These are phyloP conservation scores for Chionoecetes opilio DNA, from an alignment of 1,140 invertebrate genomes.

Conservation along the genomic window DNA sequence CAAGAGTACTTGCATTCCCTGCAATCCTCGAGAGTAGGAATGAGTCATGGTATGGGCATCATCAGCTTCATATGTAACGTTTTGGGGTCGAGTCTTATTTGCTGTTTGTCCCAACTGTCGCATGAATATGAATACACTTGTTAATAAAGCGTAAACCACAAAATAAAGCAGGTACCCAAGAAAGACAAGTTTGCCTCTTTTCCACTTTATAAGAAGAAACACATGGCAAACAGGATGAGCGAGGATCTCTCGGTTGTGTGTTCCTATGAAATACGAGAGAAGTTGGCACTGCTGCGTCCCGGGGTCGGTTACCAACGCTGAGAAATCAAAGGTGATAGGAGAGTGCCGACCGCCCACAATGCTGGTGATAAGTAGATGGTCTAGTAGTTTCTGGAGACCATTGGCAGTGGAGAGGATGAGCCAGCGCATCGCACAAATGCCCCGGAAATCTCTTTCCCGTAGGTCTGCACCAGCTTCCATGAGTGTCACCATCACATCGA, in stretches of 20 bases:
- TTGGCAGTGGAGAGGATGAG: constrained; percentile 46
- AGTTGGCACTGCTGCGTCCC: constrained; percentile 62
- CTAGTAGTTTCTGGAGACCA: constrained; percentile 51
- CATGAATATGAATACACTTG: constrained; percentile 36
- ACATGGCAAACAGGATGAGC: constrained; percentile 86
- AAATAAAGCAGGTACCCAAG: constrained; percentile 83
- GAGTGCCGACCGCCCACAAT: constrained; percentile 40
- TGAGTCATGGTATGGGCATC: not conserved
- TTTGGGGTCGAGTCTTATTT: too few species aligned
- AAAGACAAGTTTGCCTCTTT: constrained; percentile 84
- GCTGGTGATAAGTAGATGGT: constrained; percentile 62
- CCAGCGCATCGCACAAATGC: constrained; percentile 64
- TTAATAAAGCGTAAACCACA: constrained; percentile 81
- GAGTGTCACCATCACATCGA: constrained; percentile 84
- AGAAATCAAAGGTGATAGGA: constrained; percentile 66
- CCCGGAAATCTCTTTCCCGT: constrained; percentile 82
- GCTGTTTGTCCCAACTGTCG: not conserved
- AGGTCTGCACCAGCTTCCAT: constrained; percentile 84
- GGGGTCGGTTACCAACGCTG: not conserved
- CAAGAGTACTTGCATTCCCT: constrained; percentile 25
- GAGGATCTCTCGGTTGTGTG: constrained; percentile 83
- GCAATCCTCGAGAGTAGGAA: not conserved
- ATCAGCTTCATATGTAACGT: not conserved
- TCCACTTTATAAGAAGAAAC: constrained; percentile 86
- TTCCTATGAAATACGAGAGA: constrained; percentile 64